Conservation (phyloP, 1,140 invertebrate genomes). For the Uloborus diversus region DNA sequence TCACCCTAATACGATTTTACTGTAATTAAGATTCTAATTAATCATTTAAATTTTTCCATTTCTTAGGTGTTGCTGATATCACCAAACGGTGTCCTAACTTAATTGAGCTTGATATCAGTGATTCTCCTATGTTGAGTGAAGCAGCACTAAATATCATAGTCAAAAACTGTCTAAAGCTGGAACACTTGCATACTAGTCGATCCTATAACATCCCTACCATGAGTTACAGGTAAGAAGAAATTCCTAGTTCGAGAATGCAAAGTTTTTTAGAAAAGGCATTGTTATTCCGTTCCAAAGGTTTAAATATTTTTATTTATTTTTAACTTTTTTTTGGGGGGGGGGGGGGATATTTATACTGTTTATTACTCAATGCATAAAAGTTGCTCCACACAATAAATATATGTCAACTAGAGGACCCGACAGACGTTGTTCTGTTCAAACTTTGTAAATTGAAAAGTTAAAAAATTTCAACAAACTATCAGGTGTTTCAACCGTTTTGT, state of each 20-base stretch:
- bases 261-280: no score
- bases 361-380: neutral
- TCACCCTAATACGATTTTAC: no score
- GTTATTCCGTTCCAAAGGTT: neutral
- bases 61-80: slow-evolving; percentile 75
- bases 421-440: no score
- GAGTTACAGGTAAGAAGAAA: slow-evolving; percentile 71
- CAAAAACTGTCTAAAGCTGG: slow-evolving; percentile 73
- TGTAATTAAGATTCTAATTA: no score
- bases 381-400: no score
- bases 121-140: slow-evolving; percentile 78
- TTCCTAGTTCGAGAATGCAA: no score
- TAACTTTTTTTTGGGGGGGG: neutral
- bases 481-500: no score
- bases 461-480: no score
- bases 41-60: no score
- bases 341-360: no score
- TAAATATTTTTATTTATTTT: neutral
- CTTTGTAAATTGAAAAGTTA: no score
- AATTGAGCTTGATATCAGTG: slow-evolving; percentile 86
- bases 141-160: slow-evolving; percentile 71
- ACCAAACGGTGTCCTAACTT: slow-evolving; percentile 75
- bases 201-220: slow-evolving; percentile 80
- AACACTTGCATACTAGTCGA: slow-evolving; percentile 83
- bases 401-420: no score